Percentiles rank a stretch among this genome's conserved stretches.
Evolutionary conservation across 2,888 invertebrate genomes (phyloP).

Genomic region (Conchocele bisecta): DNA sequence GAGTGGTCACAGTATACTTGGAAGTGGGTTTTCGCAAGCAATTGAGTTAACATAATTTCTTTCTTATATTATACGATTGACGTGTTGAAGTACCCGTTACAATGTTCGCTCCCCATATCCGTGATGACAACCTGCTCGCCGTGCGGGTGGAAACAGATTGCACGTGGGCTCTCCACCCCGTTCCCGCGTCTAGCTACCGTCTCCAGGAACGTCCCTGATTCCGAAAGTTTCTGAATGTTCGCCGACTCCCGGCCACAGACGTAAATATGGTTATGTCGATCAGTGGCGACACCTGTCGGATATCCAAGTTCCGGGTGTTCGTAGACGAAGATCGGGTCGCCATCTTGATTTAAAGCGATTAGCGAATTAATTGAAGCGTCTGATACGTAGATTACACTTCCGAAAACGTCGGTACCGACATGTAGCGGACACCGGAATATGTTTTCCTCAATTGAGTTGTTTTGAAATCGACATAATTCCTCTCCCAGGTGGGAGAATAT

Average conservation of each 20-base stretch:
- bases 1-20: too few species aligned
- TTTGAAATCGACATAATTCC: slow-evolving; percentile 17
- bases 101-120: slow-evolving; percentile 29
- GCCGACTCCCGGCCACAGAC: slow-evolving; percentile 41
- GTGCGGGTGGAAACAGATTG: slow-evolving; percentile 46
- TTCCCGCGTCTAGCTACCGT: slow-evolving; percentile 5
- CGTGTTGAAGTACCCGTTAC: slow-evolving; percentile 43
- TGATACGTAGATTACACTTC: slow-evolving; percentile 45
- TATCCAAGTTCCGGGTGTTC: slow-evolving; percentile 36
- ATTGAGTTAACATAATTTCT: too few species aligned
- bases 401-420: slow-evolving; percentile 45
- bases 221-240: slow-evolving; percentile 44
- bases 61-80: too few species aligned
- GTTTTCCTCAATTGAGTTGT: slow-evolving; percentile 14
- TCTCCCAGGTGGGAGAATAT: slow-evolving; percentile 34
- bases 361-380: slow-evolving; percentile 46
- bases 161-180: slow-evolving; percentile 34
- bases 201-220: slow-evolving; percentile 32
- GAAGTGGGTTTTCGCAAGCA: too few species aligned
- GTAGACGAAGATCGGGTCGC: slow-evolving; percentile 42
- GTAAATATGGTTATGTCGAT: slow-evolving; percentile 47
- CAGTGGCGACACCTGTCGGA: slow-evolving; percentile 50
- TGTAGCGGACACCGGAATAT: slow-evolving; percentile 53
- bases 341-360: slow-evolving; percentile 28
- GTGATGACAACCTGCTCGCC: slow-evolving; percentile 43